Base-by-base conservation (phyloP, 2,113 vertebrate genomes). In the Urocitellus parryii region DNA sequence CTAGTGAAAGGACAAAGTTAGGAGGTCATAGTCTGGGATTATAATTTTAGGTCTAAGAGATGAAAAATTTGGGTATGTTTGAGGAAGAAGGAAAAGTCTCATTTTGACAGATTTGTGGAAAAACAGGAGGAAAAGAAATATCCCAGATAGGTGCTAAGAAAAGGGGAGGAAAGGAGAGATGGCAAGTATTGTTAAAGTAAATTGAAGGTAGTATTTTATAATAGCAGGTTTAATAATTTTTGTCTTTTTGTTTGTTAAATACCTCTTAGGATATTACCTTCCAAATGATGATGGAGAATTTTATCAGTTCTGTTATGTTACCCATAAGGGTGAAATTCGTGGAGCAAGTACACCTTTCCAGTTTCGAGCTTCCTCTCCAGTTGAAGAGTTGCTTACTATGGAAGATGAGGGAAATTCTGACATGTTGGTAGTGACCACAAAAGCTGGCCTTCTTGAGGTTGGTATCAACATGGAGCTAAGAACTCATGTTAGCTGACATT, bases 271-370 rank as follows among this genome's bases (percentile, higher is more conserved):
- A 37, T 99, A 99, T 97, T 99, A 99, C 65, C 99, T 99, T 88
- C 99, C 99, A 97, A 99, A 99, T 91, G 99, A 99, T 56, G 99
- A 99, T 63, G 99, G 99, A 11, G 99, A 99, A 97, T 99, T 99
- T 99, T 99, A 99, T 97, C 99, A 99, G 98, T 99, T 99, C 98
- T 99, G 99, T 97, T 99, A 99, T 0, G 99, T 99, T 96, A 99
- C 99, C 83, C 98, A 99, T 97, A 99, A 99, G 98, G 99, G 99
- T 95, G 99, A 99, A 98, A 99, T 99, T 98, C 99, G 99, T 88
- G 99, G 99, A 95, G 99, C 99, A 83, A 99, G 99, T 97, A 99
- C 99, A 8, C 99, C 99, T n/a, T 99, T 99, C 97, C 99, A 99
- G 98, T 99, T 99, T 86, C 99, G 99, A 45, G 98, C 99, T 45